These are phyloP conservation scores for Spongilla lacustris DNA, from an alignment of 37 sponge, comb jelly and placozoan species.

Conservation along the genomic window DNA sequence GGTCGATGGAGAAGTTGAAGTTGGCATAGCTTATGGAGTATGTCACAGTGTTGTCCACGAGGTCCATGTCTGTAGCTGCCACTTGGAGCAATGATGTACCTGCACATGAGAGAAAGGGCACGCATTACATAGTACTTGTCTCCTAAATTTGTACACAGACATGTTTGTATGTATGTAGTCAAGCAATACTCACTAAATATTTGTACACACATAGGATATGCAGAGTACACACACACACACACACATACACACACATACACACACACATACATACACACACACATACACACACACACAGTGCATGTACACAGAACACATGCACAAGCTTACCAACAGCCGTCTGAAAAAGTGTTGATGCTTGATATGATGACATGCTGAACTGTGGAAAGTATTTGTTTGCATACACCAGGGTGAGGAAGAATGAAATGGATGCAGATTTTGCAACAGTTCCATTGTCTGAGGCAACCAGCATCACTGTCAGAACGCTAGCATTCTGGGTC, in stretches of 20 bases:
- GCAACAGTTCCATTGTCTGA: conserved; percentile 38
- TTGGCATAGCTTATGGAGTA: conserved; percentile 19
- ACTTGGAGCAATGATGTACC: conserved; percentile 45
- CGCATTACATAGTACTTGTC: no score
- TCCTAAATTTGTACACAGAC: no score
- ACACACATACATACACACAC: not conserved
- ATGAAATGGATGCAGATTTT: not conserved
- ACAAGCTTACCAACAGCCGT: not conserved
- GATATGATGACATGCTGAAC: conserved; percentile 17
- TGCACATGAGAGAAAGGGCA: not conserved
- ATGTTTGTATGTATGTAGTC: no score
- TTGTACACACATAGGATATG: not conserved
- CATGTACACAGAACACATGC: not conserved
- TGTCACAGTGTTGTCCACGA: conserved; percentile 36
- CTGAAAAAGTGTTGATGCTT: conserved; percentile 4
- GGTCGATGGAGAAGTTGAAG: conserved; percentile 31
- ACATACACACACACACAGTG: not conserved
- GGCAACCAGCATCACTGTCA: conserved; percentile 19
- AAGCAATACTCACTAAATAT: not conserved
- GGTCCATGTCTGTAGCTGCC: conserved; percentile 61
- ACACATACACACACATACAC: not conserved
- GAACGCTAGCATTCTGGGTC: conserved; percentile 7
- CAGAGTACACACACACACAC: not conserved
- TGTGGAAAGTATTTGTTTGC: conserved; percentile 52
- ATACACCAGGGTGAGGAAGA: conserved; percentile 34